Base-by-base conservation (phyloP, 2,113 vertebrate species). In the Phalacrocorax pelagicus region DNA sequence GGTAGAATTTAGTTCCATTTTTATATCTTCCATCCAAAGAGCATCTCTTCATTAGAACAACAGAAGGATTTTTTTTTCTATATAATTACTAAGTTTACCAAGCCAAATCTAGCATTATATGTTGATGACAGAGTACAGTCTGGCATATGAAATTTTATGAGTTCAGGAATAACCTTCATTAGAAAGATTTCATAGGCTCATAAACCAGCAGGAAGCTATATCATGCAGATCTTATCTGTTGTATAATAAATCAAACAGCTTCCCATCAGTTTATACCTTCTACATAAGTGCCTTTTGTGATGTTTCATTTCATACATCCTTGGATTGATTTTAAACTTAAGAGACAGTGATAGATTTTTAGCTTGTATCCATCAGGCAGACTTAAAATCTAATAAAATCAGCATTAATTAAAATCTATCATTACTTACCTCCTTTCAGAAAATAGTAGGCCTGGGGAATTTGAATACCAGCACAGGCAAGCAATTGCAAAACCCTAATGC, bases 221-320 rank as follows among this genome's bases (percentile, higher is more conserved):
- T 90, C 81, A 51, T 92, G 55, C 27, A 83, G 24, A 75, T 91
- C 72, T 88, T 94, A 95, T 89, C 96, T 71, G 36, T 62, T 84
- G 47, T 66, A 93, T 84, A 83, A 97, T 95, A 97, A 96, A 97
- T 97, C 95, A 97, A 90, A 94, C 51, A 71, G 54, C 74, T 91
- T 92, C 84, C 62, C 80, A 32, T 82, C 85, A 70, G 12, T 67
- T 59, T 73, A 61, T 62, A 84, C 90, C 77, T 86, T 78, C 54
- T 94, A 24, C 1, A 0, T 69, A 93, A 96, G 52, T 13, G 54
- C 5, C 82, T 96, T 94, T 75, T 80, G 54, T 59, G 81, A 79
- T 71, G 55, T 90, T 95, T 96, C 73, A 80, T 96, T 96, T 94
- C 88, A 87, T 94, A 83, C 87, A 90, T 66, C 62, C 58, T 83